A percentile compares a stretch with the other conserved stretches of the same genome.
Evolutionary conservation across 1,140 invertebrate genomes (phyloP).

Genomic region (Drosophila tristis): DNA sequence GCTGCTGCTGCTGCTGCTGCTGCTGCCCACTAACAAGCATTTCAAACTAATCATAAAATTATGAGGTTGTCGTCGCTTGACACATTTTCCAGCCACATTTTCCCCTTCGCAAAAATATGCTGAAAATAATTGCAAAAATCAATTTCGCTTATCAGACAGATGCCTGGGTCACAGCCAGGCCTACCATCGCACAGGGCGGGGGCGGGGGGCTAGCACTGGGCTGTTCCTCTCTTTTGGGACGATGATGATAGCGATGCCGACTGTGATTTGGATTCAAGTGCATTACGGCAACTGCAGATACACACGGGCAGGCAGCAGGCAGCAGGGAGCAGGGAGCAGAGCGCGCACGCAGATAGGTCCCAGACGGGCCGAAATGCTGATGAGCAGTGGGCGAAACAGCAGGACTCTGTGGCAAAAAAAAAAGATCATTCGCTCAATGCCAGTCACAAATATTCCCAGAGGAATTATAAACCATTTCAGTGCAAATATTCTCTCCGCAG

Average conservation of each 20-base stretch:
- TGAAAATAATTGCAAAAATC: conserved; percentile 81
- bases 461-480: no score
- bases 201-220: no score
- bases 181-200: no score
- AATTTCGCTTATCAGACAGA: conserved; percentile 76
- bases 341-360: conserved; percentile 10
- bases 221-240: neutral
- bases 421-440: neutral
- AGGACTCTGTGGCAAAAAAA: neutral
- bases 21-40: conserved; percentile 74
- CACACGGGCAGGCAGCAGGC: conserved; percentile 32
- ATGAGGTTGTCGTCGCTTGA: conserved; percentile 77
- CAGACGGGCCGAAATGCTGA: conserved; percentile 27
- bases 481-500: no score
- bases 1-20: conserved; percentile 12
- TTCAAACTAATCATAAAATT: conserved; percentile 79
- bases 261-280: conserved; percentile 59
- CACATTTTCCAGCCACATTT: conserved; percentile 72
- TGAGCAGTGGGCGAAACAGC: conserved; percentile 34
- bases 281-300: conserved; percentile 43
- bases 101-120: conserved; percentile 42
- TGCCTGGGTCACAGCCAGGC: conserved; percentile 49
- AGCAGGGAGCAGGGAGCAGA: conserved; percentile 18
- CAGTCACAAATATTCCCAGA: no score
- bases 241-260: conserved; percentile 48